Percentiles rank a stretch among this genome's conserved stretches.
These are phyloP conservation scores for Phaedon cochleariae DNA, from an alignment of 2,888 invertebrate species.

Conservation along the genomic window DNA sequence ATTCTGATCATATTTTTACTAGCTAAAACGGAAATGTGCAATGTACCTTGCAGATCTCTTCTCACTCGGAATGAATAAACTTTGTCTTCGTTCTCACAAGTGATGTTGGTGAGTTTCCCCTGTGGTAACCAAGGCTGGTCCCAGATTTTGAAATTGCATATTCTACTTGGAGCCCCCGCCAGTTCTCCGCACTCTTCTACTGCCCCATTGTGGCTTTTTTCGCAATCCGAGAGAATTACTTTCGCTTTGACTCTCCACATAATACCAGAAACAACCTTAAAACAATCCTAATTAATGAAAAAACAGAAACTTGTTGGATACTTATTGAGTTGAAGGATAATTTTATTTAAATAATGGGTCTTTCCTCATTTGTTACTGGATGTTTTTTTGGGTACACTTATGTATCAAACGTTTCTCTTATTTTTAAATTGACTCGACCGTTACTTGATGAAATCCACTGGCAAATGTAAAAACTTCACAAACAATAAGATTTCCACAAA, in stretches of 20 bases:
- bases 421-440: no score
- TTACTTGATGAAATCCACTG: no score
- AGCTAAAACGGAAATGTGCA: no score
- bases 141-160: slow-evolving; percentile 67
- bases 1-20: no score
- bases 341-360: no score
- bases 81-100: slow-evolving; percentile 52
- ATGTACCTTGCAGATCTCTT: slow-evolving; percentile 57
- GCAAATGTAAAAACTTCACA: no score
- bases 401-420: no score
- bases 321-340: no score
- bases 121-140: slow-evolving; percentile 68
- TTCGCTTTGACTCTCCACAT: slow-evolving; percentile 68
- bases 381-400: no score
- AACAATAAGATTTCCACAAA: no score
- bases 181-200: slow-evolving; percentile 52
- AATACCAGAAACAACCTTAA: slow-evolving; percentile 65
- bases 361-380: no score
- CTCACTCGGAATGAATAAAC: neutral
- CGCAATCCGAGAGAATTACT: slow-evolving; percentile 67
- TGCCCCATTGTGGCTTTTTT: slow-evolving; percentile 49
- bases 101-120: slow-evolving; percentile 60
- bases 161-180: slow-evolving; percentile 46
- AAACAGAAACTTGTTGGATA: no score
- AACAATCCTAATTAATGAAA: neutral